phyloP scores from a whole-genome alignment of 2,113 vertebrate genomes.

The Apteryx mantelli region DNA sequence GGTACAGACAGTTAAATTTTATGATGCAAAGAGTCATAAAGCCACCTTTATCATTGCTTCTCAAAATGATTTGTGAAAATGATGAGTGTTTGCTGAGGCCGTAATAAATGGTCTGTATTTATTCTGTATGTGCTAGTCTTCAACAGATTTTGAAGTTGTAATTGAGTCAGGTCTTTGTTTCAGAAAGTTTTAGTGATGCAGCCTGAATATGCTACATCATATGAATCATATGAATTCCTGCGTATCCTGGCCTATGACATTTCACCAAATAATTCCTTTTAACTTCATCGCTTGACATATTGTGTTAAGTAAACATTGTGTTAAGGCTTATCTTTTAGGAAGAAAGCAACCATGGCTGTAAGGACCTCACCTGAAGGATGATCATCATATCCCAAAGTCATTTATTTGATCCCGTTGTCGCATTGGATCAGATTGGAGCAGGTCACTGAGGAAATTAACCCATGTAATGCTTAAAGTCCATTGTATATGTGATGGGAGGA shows the following conservation, averaged over 20 bases:
- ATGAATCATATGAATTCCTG: background rate
- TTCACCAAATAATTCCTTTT: background rate
- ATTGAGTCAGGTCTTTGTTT: background rate
- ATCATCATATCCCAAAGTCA: background rate
- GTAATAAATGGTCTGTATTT: background rate
- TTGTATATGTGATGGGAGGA: constrained; percentile 13
- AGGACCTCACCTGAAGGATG: constrained; percentile 15
- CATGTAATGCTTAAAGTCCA: background rate
- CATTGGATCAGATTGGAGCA: background rate
- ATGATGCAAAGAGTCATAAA: background rate
- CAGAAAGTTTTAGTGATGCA: background rate
- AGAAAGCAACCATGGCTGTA: background rate
- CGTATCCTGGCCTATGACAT: background rate
- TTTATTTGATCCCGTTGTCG: background rate
- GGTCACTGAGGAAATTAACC: constrained; percentile 43
- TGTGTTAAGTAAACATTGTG: background rate
- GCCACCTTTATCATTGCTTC: background rate
- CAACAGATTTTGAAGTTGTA: background rate
- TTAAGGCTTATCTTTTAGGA: background rate
- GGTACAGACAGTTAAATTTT: background rate
- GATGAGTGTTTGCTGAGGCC: background rate
- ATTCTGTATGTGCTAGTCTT: background rate
- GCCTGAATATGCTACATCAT: too few relatives aligned
- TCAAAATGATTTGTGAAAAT: background rate
- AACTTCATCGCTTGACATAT: background rate